Conservation (phyloP, 2,113 vertebrate genomes). For the Coreoperca whiteheadi region DNA sequence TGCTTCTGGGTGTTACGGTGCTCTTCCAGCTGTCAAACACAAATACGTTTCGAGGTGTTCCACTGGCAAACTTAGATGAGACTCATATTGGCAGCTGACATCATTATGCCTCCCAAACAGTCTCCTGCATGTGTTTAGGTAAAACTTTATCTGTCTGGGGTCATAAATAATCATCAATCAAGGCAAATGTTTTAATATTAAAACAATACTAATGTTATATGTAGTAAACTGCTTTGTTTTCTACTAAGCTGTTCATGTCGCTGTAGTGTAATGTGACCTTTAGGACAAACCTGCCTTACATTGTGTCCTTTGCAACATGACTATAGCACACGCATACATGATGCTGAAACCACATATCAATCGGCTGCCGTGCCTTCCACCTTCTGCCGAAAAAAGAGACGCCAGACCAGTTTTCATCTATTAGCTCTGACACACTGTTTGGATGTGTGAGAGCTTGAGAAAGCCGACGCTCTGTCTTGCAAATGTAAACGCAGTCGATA, state of each 20-base stretch:
- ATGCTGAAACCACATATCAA: not conserved
- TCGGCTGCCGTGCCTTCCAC: not conserved
- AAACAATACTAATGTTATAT: not conserved
- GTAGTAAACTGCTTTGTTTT: not conserved
- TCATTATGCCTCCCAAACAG: not conserved
- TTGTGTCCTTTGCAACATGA: not conserved
- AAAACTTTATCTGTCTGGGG: not conserved
- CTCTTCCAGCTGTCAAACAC: constrained; percentile 89
- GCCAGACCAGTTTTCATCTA: not conserved
- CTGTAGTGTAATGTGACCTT: not conserved
- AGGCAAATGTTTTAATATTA: too few species aligned
- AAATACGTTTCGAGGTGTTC: not conserved
- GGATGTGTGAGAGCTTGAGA: too few species aligned
- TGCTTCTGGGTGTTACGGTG: constrained; percentile 96
- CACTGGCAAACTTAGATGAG: not conserved
- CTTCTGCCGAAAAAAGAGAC: not conserved
- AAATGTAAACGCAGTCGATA: not conserved
- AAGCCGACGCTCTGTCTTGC: too few species aligned
- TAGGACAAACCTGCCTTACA: not conserved
- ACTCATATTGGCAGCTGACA: too few species aligned
- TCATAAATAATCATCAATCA: not conserved
- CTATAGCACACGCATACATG: not conserved
- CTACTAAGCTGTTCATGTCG: not conserved
- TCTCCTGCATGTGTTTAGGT: not conserved
- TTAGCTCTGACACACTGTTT: not conserved